phyloP scores from a whole-genome alignment of 2,113 vertebrate genomes.

The Nothocercus julius region DNA sequence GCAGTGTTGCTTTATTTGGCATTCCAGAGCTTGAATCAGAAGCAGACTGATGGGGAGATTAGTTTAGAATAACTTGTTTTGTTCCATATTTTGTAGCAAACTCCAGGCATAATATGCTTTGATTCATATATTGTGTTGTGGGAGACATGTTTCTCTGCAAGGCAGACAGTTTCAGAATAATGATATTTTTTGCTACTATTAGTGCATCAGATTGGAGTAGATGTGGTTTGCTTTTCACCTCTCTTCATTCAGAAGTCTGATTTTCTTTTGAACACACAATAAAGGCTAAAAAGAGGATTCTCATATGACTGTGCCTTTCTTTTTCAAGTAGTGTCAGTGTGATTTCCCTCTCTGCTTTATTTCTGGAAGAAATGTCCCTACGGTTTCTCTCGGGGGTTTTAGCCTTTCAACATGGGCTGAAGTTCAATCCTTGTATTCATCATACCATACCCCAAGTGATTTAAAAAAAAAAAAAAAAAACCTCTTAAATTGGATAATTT shows the following conservation, averaged over 20 bases:
- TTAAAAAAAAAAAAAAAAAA: background rate
- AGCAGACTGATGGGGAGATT: accelerated
- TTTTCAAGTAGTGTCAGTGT: background rate
- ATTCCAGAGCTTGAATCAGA: background rate
- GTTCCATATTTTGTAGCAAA: background rate
- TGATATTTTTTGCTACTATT: background rate
- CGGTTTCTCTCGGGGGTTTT: background rate
- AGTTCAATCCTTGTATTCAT: background rate
- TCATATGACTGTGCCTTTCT: background rate
- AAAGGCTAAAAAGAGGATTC: background rate
- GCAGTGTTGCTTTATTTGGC: background rate
- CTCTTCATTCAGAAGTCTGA: background rate
- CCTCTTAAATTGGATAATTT: background rate
- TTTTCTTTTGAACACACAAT: background rate
- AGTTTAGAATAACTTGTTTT: background rate
- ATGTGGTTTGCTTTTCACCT: background rate
- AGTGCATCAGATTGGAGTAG: background rate
- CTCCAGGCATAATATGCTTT: background rate
- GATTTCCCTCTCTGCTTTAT: background rate
- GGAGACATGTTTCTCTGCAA: background rate
- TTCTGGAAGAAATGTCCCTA: background rate
- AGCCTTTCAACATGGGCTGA: background rate
- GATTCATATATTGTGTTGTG: background rate
- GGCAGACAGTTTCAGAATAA: background rate
- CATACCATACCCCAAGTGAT: background rate